Evolutionary conservation across 2,113 vertebrate genomes (phyloP), one percentile per base, ranked within the genome.

Genomic region (Ictalurus punctatus): DNA sequence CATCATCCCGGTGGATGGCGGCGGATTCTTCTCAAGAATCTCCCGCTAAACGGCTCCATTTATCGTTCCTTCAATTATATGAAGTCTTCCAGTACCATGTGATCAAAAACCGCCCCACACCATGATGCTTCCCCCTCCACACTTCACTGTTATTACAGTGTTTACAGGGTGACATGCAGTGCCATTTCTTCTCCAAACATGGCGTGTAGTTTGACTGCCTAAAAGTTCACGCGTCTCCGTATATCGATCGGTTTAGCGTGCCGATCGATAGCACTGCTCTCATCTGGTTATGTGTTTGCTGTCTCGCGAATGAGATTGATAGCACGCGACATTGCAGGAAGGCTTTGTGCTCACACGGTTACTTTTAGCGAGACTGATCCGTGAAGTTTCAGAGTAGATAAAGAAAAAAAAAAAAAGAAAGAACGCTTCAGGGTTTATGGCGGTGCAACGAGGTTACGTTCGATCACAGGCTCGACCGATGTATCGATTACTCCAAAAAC

Each of bases 371-470:
- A 19, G 27, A 6, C 5, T 74, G 34, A 40, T 30, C 23, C 17
- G 14, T 40, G 54, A 40, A 34, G 80, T 82, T 56, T 59, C 37
- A 17, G n/a, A 59, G 54, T 82, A 34, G 54, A 58, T n/a, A 5
- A 79, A 54, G 44, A 6, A 0, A 1, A 12, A 34, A 21, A 59
- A 61, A 52, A 12, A 2, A n/a, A 19, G 8, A 52, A 52, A 52
- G 48, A 61, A 2, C 44, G n/a, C 80, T 83, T 59, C 3, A 61
- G 56, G 80, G 80, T 21, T 59, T 9, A 21, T 61, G 56, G 56
- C 37, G 80, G 80, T 12, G 19, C 80, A 61, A 83, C 17, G 54
- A 87, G 86, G 58, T 78, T 87, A 80, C 19, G 9, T 87, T 80
- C 54, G 76, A 87, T 80, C 86, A 14, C 40, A 12, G 40, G 61